A percentile compares a stretch with the other conserved stretches of the same genome.
Evolutionary conservation across 1,140 invertebrate genomes (phyloP).

Genomic region (Drosophila biarmipes): DNA sequence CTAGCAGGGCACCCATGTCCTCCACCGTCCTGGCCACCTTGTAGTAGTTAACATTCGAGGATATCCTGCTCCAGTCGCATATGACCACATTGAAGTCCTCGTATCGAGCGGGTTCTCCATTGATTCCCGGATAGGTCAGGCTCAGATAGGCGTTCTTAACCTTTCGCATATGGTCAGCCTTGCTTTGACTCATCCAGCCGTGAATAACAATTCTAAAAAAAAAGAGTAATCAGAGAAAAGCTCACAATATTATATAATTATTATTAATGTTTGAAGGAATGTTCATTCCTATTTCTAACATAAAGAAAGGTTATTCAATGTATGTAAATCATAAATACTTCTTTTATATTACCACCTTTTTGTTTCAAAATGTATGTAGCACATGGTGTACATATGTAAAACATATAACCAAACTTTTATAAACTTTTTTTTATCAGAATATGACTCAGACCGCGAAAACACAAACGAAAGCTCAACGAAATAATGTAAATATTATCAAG

Average conservation of each 20-base stretch:
- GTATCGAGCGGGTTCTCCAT: slow-evolving; percentile 38
- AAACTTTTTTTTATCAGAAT: neutral
- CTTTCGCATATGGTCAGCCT: slow-evolving; percentile 70
- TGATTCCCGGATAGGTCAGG: slow-evolving; percentile 44
- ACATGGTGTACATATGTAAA: neutral
- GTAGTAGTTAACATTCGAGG: slow-evolving; percentile 78
- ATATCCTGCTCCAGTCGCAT: slow-evolving; percentile 86
- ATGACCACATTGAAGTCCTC: slow-evolving; percentile 86
- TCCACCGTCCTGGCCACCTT: slow-evolving; percentile 74
- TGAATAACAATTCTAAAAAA: slow-evolving; percentile 77
- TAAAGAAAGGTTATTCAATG: neutral
- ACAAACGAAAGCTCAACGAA: slow-evolving; percentile 24
- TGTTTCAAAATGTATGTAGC: slow-evolving; percentile 2
- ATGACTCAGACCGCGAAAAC: slow-evolving; percentile 69
- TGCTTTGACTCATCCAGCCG: slow-evolving; percentile 83
- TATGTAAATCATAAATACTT: neutral
- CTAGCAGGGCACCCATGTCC: slow-evolving; percentile 66
- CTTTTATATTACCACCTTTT: slow-evolving; percentile 8
- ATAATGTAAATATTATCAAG: slow-evolving; percentile 17
- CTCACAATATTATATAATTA: neutral
- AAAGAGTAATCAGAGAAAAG: neutral
- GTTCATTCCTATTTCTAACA: too few species aligned
- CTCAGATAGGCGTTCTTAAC: slow-evolving; percentile 78
- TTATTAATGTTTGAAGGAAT: too few species aligned
- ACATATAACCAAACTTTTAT: too few species aligned